These are phyloP conservation scores for Mesoligia furuncula DNA, from an alignment of 2,888 invertebrate species.

Conservation along the genomic window DNA sequence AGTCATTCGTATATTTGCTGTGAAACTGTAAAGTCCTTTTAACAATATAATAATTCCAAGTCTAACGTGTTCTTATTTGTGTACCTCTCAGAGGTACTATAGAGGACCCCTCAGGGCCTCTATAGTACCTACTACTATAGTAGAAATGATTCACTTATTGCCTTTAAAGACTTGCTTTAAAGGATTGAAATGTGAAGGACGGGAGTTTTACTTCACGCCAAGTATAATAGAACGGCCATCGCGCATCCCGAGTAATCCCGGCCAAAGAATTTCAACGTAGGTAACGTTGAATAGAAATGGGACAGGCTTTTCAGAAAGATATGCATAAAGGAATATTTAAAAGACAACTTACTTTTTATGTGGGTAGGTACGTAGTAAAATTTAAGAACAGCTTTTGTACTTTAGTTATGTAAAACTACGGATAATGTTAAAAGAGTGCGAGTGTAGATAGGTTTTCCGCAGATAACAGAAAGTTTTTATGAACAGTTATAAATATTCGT, in stretches of 20 bases:
- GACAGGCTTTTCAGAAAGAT: slow-evolving; percentile 52
- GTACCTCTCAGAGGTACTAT: too few relatives aligned
- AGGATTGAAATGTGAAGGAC: slow-evolving; percentile 19
- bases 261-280: slow-evolving; percentile 48
- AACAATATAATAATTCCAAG: too few relatives aligned
- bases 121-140: neutral
- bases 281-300: slow-evolving; percentile 60
- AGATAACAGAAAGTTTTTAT: neutral
- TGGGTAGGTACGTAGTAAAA: slow-evolving; percentile 20
- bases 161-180: neutral
- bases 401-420: slow-evolving; percentile 32
- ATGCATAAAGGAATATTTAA: slow-evolving; percentile 57
- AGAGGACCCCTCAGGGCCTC: too few relatives aligned
- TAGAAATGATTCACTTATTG: slow-evolving; percentile 5
- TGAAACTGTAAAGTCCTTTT: too few relatives aligned
- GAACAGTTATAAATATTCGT: neutral
- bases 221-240: slow-evolving; percentile 35
- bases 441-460: neutral
- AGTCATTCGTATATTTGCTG: too few relatives aligned
- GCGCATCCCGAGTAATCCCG: slow-evolving; percentile 46
- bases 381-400: slow-evolving; percentile 43
- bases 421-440: neutral
- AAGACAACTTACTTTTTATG: slow-evolving; percentile 52
- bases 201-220: slow-evolving; percentile 26
- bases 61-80: too few relatives aligned